Conservation (phyloP, 2,888 invertebrate genomes). For the Helleia helle region DNA sequence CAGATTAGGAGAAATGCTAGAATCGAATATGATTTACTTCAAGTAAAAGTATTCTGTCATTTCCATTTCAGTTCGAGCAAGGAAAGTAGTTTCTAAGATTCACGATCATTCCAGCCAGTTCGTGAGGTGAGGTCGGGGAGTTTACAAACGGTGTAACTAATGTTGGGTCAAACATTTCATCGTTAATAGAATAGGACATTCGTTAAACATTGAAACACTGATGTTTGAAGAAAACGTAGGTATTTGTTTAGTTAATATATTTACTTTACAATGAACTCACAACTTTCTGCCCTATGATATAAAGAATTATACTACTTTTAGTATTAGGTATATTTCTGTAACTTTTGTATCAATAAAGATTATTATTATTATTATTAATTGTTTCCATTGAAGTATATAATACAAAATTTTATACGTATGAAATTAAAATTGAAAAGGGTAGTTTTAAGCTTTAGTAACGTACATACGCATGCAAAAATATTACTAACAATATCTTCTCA, state of each 20-base stretch:
- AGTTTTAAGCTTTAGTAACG: too few relatives aligned
- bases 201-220: slow-evolving; percentile 22
- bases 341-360: too few relatives aligned
- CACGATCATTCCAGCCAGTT: slow-evolving; percentile 40
- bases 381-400: too few relatives aligned
- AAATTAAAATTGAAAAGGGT: too few relatives aligned
- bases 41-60: slow-evolving; percentile 13
- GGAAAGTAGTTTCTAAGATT: slow-evolving; percentile 11
- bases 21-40: slow-evolving; percentile 3
- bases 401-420: too few relatives aligned
- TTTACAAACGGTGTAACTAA: slow-evolving; percentile 22
- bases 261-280: slow-evolving; percentile 5
- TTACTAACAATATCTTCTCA: too few relatives aligned
- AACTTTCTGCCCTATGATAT: too few relatives aligned
- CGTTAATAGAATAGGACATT: slow-evolving; percentile 41
- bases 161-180: slow-evolving; percentile 5
- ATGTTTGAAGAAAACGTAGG: not conserved
- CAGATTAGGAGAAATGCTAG: not conserved
- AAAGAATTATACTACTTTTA: too few relatives aligned
- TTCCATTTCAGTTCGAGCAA: slow-evolving; percentile 12
- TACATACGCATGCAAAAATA: too few relatives aligned
- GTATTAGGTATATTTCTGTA: too few relatives aligned
- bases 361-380: too few relatives aligned
- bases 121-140: slow-evolving; percentile 54
- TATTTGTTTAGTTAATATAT: not conserved